These are phyloP conservation scores for Oxygymnocypris stewartii DNA, from an alignment of 2,113 vertebrate genomes.

Conservation along the genomic window DNA sequence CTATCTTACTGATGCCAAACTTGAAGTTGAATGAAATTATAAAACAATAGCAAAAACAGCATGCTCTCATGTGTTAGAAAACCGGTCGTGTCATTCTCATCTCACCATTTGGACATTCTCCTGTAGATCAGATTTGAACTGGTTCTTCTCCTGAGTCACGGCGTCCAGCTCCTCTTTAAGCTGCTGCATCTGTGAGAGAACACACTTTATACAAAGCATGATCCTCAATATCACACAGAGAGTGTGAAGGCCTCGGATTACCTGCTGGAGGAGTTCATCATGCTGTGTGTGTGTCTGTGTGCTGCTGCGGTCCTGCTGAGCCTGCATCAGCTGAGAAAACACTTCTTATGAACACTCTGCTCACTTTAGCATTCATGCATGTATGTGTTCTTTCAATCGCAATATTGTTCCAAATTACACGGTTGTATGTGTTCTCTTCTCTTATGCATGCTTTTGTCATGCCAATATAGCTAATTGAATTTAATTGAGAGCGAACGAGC, in stretches of 20 bases:
- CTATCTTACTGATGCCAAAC: too few species aligned
- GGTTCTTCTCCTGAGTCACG: constrained; percentile 58
- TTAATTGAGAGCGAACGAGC: too few species aligned
- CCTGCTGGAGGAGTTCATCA: constrained; percentile 38
- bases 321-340: constrained; percentile 34
- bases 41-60: too few species aligned
- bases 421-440: too few species aligned
- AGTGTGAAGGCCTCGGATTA: not conserved
- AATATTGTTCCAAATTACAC: too few species aligned
- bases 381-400: too few species aligned
- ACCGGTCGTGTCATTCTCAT: not conserved
- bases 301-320: not conserved
- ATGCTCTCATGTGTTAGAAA: too few species aligned
- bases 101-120: constrained; percentile 65
- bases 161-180: constrained; percentile 60
- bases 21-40: too few species aligned
- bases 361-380: not conserved
- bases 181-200: constrained; percentile 28
- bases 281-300: not conserved
- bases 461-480: too few species aligned
- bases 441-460: too few species aligned
- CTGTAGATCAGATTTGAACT: constrained; percentile 64
- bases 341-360: not conserved
- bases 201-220: not conserved
- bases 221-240: not conserved